Percentiles rank a stretch among this genome's conserved stretches.
phyloP scores from a whole-genome alignment of 2,888 invertebrate genomes.

The Chamaedrilus cognettii region DNA sequence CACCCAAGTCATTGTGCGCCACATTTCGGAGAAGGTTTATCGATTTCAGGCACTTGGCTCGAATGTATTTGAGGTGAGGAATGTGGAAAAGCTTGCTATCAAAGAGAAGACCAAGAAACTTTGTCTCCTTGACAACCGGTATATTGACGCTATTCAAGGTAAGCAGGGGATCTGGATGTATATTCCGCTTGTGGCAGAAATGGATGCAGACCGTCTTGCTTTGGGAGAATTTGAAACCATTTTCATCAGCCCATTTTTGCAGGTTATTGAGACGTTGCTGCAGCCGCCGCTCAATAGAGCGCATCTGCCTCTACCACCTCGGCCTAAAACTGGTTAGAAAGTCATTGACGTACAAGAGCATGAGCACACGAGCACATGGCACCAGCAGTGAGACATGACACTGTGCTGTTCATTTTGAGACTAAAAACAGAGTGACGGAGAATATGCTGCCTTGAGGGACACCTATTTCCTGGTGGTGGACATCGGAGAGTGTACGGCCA shows the following conservation, averaged over 20 bases:
- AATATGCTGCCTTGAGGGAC: conserved; percentile 20
- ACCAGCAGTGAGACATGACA: too few relatives aligned
- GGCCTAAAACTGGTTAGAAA: background rate
- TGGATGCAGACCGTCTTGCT: conserved; percentile 31
- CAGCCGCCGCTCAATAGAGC: conserved; percentile 17
- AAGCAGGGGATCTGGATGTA: conserved; percentile 21
- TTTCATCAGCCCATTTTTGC: conserved; percentile 17
- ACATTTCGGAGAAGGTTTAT: conserved; percentile 32
- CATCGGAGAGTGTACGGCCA: background rate
- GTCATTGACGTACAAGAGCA: background rate
- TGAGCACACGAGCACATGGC: too few relatives aligned
- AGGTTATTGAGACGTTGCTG: conserved; percentile 13
- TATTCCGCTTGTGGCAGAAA: conserved; percentile 22
- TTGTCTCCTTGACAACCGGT: conserved; percentile 22
- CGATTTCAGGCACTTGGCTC: conserved; percentile 27
- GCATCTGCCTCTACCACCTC: background rate
- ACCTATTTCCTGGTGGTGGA: conserved; percentile 9
- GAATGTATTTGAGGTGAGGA: conserved; percentile 26
- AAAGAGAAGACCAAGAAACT: conserved; percentile 32
- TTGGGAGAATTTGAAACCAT: conserved; percentile 31
- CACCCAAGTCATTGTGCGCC: conserved; percentile 10
- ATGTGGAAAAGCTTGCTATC: conserved; percentile 30
- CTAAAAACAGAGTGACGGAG: conserved; percentile 21
- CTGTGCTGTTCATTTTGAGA: too few relatives aligned
- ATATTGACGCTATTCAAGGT: conserved; percentile 19